phyloP scores from a whole-genome alignment of 2,888 invertebrate genomes.

The Pasiphila rectangulata region DNA sequence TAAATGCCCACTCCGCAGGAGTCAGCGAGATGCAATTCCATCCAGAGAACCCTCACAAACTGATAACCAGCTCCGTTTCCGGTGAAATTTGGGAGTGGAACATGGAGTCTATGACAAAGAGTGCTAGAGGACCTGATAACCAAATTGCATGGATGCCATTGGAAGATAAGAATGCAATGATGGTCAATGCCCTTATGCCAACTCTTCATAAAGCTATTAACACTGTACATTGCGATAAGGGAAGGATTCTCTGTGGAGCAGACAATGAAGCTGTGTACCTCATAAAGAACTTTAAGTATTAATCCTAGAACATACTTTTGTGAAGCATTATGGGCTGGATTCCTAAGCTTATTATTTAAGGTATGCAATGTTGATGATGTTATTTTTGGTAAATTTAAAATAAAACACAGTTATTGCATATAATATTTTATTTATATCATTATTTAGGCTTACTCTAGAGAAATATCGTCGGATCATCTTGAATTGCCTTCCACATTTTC shows the following conservation, averaged over 20 bases:
- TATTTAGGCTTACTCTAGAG: slow-evolving; percentile 51
- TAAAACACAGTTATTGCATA: slow-evolving; percentile 25
- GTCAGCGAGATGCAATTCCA: slow-evolving; percentile 95
- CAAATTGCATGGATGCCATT: slow-evolving; percentile 85
- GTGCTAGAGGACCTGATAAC: slow-evolving; percentile 56
- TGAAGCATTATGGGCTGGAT: neutral
- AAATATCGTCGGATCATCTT: slow-evolving; percentile 61
- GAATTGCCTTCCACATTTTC: too few species aligned
- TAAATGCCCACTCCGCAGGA: slow-evolving; percentile 87
- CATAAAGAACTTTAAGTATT: slow-evolving; percentile 83
- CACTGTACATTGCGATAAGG: slow-evolving; percentile 87
- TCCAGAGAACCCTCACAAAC: slow-evolving; percentile 90
- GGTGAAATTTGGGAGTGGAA: slow-evolving; percentile 97
- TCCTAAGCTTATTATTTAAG: too few species aligned
- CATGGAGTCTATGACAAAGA: slow-evolving; percentile 77
- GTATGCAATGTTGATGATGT: slow-evolving; percentile 4
- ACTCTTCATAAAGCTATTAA: slow-evolving; percentile 90
- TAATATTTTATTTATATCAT: slow-evolving; percentile 33
- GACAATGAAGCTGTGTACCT: slow-evolving; percentile 94
- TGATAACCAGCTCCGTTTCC: slow-evolving; percentile 89
- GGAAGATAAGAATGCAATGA: slow-evolving; percentile 84
- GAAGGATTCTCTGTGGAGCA: slow-evolving; percentile 89
- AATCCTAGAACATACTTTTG: slow-evolving; percentile 13
- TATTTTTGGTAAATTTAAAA: slow-evolving; percentile 12
- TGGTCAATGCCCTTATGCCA: slow-evolving; percentile 87